Evolutionary conservation across 1,140 invertebrate species (phyloP), one percentile per base, ranked within the genome.

Genomic region (Pachyrhynchus sulphureomaculatus): DNA sequence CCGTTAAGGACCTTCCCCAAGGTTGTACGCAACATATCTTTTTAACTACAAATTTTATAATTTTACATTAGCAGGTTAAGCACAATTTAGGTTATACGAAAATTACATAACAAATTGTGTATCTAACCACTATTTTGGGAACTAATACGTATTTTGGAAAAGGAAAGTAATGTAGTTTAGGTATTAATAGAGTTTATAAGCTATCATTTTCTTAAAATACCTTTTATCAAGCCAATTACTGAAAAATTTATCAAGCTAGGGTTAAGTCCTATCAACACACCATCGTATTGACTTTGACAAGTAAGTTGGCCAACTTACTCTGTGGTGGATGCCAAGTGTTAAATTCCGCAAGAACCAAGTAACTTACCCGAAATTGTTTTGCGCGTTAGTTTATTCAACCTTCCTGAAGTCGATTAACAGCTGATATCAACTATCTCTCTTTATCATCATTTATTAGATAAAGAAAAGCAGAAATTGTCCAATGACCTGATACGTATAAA

Each of bases 21-120:
- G 26, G 72, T 67, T 20, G 67, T 65, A 57, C 72, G 70, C 60
- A 76, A 45, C 75, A 76, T 76, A 26, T n/a, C n/a, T 26, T 65
- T 45, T 26, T 44, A 60, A 18, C 57, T 58, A 29, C 41, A 21
- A 24, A 39, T 13, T 5, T 17, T 47, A 4, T 26, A 26, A 48
- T 15, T 1, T 1, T 9, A 23, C 15, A 32, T 32, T 48, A 15
- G 12, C 13, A 34, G 26, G 29, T 48, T 37, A 15, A 24, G 12
- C 47, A n/a, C n/a, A n/a, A n/a, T n/a, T n/a, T n/a, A 44, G 47
- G 41, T 29, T 26, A 23, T 41, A 44, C 13, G 18, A 45, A 61
- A 61, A 61, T 61, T 61, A 61, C 29, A 61, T 61, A 61, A 61
- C 49, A 44, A 56, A 13, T 20, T 2, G 9, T 18, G 24, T 20